Conservation (phyloP, 2,113 vertebrate genomes). For the Redunca redunca region DNA sequence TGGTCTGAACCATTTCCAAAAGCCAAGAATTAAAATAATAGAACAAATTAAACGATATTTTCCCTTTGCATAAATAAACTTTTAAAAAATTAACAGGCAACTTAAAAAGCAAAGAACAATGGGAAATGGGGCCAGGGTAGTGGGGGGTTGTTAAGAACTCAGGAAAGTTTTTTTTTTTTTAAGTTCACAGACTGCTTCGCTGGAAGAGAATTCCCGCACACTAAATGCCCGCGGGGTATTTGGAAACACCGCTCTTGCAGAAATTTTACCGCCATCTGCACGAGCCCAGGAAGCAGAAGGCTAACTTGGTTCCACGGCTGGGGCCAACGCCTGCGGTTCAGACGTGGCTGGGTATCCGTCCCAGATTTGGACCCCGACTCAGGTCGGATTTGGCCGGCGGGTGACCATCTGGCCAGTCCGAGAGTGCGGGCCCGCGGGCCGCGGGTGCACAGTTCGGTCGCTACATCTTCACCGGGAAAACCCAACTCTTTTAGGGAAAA, state of each 20-base stretch:
- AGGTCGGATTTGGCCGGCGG: neutral
- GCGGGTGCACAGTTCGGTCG: neutral
- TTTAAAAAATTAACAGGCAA: constrained; percentile 70
- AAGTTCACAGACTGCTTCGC: constrained; percentile 66
- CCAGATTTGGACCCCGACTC: neutral
- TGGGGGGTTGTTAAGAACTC: constrained; percentile 14
- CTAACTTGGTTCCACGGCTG: neutral
- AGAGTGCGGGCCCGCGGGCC: neutral
- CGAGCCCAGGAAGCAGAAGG: neutral
- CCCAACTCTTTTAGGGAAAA: constrained; percentile 54
- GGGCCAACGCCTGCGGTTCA: constrained; percentile 2
- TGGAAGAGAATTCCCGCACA: constrained; percentile 59
- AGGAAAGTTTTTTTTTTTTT: constrained; percentile 37
- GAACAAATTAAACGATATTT: constrained; percentile 66
- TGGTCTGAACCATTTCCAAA: constrained; percentile 70
- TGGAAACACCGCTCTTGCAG: constrained; percentile 54
- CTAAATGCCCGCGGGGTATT: constrained; percentile 40
- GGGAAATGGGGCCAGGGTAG: constrained; percentile 47
- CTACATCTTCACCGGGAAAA: neutral
- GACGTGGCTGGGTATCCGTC: neutral
- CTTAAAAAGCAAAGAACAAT: constrained; percentile 75
- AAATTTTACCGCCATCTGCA: constrained; percentile 44
- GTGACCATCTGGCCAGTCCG: neutral
- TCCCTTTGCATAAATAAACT: constrained; percentile 66
- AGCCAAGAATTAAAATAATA: constrained; percentile 65